Percentiles rank a stretch among this genome's conserved stretches.
These are phyloP conservation scores for Calidris pygmaea DNA, from an alignment of 2,113 vertebrate genomes.

Conservation along the genomic window DNA sequence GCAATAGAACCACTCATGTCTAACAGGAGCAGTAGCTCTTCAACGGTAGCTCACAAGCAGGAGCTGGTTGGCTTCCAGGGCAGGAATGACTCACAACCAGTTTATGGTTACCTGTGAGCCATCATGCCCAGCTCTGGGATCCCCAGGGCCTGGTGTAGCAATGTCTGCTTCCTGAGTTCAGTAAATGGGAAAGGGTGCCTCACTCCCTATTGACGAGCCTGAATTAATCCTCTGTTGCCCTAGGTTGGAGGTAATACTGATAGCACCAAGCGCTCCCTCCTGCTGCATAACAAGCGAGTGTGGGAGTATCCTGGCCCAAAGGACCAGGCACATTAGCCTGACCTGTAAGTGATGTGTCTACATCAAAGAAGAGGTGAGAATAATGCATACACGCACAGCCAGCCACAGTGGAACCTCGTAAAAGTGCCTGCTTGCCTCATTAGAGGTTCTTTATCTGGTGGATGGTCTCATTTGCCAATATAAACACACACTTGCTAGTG, in stretches of 20 bases:
- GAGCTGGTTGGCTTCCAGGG: neutral
- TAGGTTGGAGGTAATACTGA: neutral
- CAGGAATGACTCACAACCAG: neutral
- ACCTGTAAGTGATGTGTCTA: neutral
- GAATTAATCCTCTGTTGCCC: neutral
- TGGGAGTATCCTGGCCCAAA: neutral
- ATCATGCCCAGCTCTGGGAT: rapidly evolving
- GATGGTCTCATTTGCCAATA: neutral
- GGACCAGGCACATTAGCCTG: neutral
- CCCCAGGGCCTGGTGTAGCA: neutral
- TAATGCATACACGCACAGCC: rapidly evolving
- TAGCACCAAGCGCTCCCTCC: neutral
- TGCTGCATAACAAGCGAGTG: neutral
- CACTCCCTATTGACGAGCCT: neutral
- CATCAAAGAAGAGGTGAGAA: neutral
- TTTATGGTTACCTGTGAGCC: neutral
- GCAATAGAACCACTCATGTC: neutral
- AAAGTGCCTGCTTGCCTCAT: neutral
- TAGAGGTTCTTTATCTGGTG: neutral
- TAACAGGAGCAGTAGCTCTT: neutral
- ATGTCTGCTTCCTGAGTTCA: neutral
- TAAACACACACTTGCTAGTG: neutral
- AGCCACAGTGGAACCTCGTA: rapidly evolving
- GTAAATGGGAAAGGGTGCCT: neutral
- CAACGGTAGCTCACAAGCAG: neutral